Percentiles rank a stretch among this genome's conserved stretches.
Conservation (phyloP, 2,797 vertebrate genomes). For the Sitta carolinensis region DNA sequence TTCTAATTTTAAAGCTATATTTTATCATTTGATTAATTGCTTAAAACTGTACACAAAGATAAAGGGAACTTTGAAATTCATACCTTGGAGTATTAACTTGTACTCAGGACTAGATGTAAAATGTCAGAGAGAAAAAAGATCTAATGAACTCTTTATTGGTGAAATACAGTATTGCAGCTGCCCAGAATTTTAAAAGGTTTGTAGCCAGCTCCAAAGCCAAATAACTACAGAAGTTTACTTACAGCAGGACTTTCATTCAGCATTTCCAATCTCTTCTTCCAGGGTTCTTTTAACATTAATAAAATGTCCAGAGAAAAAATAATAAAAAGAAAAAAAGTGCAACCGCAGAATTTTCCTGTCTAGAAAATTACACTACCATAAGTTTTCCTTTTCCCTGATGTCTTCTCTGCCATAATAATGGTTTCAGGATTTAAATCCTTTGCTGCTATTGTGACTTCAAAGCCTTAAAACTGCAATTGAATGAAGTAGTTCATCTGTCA, state of each 20-base stretch:
- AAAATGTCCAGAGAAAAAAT: constrained; percentile 9
- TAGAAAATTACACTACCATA: constrained; percentile 68
- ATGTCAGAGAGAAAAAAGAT: constrained; percentile 69
- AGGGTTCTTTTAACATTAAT: constrained; percentile 4
- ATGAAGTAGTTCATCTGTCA: constrained; percentile 80
- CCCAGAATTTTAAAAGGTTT: constrained; percentile 61
- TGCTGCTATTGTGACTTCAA: constrained; percentile 79
- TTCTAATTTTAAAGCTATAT: constrained; percentile 58
- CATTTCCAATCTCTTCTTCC: constrained; percentile 20
- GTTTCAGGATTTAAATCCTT: constrained; percentile 78
- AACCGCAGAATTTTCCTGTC: constrained; percentile 32
- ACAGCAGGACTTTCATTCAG: background rate
- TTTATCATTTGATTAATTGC: constrained; percentile 69
- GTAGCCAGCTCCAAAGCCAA: constrained; percentile 44
- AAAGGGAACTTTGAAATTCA: constrained; percentile 74
- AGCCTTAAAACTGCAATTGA: constrained; percentile 76
- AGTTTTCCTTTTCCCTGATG: constrained; percentile 74
- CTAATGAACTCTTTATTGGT: constrained; percentile 67
- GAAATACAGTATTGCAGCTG: constrained; percentile 66
- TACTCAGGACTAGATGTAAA: constrained; percentile 67
- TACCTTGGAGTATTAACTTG: constrained; percentile 70
- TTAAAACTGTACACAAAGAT: constrained; percentile 70
- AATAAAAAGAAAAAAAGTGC: background rate
- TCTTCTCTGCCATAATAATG: constrained; percentile 73
- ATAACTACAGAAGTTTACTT: constrained; percentile 49